These are phyloP conservation scores for Eueides isabella DNA, from an alignment of 1,140 invertebrate genomes.

Conservation along the genomic window DNA sequence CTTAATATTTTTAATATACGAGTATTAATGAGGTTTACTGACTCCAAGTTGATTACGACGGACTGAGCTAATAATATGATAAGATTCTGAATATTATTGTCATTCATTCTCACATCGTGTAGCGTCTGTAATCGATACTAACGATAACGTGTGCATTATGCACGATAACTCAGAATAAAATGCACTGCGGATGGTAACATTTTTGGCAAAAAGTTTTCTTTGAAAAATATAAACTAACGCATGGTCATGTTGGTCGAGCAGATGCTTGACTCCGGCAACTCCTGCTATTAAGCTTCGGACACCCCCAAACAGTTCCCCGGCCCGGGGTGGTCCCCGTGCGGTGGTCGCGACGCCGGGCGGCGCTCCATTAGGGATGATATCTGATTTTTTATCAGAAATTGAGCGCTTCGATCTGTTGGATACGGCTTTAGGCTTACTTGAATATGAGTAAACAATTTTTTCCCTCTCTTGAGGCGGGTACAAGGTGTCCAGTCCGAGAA, in stretches of 20 bases:
- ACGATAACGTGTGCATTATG: neutral
- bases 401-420: constrained; percentile 51
- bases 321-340: constrained; percentile 26
- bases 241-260: constrained; percentile 46
- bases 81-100: constrained; percentile 3
- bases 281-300: constrained; percentile 62
- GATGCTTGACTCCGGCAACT: constrained; percentile 54
- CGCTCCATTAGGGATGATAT: constrained; percentile 47
- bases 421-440: constrained; percentile 83
- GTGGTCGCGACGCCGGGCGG: constrained; percentile 45
- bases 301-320: constrained; percentile 51
- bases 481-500: constrained; percentile 83
- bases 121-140: constrained; percentile 19
- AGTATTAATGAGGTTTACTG: neutral
- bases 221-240: constrained; percentile 39
- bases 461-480: constrained; percentile 64
- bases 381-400: constrained; percentile 38
- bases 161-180: constrained; percentile 1
- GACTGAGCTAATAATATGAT: neutral
- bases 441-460: constrained; percentile 83
- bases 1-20: neutral
- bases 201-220: neutral
- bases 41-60: neutral
- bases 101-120: neutral
- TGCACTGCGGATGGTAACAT: neutral